Base-by-base conservation (phyloP, 2,888 invertebrate genomes). In the Harpalus rubripes region DNA sequence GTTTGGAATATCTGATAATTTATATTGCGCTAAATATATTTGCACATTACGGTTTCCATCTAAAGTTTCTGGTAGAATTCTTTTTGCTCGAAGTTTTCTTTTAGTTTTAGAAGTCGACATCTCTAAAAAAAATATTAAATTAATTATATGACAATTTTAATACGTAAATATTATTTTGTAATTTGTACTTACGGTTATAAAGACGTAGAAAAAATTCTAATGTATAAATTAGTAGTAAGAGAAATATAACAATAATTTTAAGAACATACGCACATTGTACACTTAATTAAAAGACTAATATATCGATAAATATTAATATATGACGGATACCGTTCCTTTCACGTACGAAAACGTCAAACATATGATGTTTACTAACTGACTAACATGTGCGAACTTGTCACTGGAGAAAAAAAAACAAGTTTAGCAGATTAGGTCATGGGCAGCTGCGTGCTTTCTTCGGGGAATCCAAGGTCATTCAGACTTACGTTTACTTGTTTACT, bases 11-110 rank as follows among this genome's bases (percentile, higher is more conserved):
- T 83, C 74, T 61, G 83, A 18, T 61, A 83, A 41, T 56, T 18
- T 39, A 58, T 83, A 83, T 59, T 83, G 83, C 16, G 32, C 41
- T 74, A 83, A 74, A 61, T 83, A 76, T 41, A 44, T 41, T 22
- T 10, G 39, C 18, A 83, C 18, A 76, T 83, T 83, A 0, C 10
- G 8, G 18, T 76, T 76, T 10, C 16, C 41, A 8, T 32, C 12
- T 41, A 56, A 58, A 41, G 2, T 41, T 18, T 44, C 72, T 44
- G 72, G 18, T 7, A 74, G 8, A 12, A 1, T 44, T 16, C 44
- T 41, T 18, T 18, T 16, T 18, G 72, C 44, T 18, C 44, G n/a
- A n/a, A 68, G 12, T 18, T 41, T 74, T 4, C n/a, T 63, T 8
- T 12, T 52, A 12, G 12, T 52, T 8, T 12, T 52, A 12, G 12